Conservation (phyloP, 2,797 vertebrate species). For the Manis crassicaudata region DNA sequence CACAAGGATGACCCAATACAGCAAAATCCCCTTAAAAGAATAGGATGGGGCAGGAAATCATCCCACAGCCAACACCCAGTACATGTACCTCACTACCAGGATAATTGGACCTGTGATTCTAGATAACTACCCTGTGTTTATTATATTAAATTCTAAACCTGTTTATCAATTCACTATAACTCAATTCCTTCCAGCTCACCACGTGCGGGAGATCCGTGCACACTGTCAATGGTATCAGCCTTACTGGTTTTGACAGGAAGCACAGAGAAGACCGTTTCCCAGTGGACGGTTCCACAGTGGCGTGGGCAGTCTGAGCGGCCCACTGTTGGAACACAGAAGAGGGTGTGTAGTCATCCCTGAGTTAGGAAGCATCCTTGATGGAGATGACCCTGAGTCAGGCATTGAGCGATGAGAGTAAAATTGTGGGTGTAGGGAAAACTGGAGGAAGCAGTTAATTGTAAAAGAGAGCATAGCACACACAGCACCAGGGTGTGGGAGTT, state of each 20-base stretch:
- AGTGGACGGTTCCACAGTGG: fast-evolving
- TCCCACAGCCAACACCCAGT: too few relatives aligned
- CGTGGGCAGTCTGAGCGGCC: too few relatives aligned
- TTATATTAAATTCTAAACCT: neutral
- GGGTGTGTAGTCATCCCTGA: neutral
- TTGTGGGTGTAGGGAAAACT: fast-evolving
- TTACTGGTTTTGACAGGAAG: neutral
- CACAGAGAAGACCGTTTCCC: neutral
- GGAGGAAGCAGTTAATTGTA: too few relatives aligned
- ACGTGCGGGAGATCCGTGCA: neutral
- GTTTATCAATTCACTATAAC: neutral
- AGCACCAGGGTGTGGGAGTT: fast-evolving
- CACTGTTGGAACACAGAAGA: too few relatives aligned
- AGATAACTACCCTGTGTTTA: neutral
- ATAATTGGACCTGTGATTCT: neutral
- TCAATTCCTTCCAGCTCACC: neutral
- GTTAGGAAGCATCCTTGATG: neutral
- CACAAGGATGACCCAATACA: neutral
- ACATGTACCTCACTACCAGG: fast-evolving
- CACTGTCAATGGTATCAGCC: neutral
- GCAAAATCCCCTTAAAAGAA: neutral
- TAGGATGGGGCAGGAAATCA: neutral
- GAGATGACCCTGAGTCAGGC: neutral
- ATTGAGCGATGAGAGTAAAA: neutral
- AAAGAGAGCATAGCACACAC: fast-evolving